Conservation (phyloP, 2,888 invertebrate genomes). For the Uropetala carovei region DNA sequence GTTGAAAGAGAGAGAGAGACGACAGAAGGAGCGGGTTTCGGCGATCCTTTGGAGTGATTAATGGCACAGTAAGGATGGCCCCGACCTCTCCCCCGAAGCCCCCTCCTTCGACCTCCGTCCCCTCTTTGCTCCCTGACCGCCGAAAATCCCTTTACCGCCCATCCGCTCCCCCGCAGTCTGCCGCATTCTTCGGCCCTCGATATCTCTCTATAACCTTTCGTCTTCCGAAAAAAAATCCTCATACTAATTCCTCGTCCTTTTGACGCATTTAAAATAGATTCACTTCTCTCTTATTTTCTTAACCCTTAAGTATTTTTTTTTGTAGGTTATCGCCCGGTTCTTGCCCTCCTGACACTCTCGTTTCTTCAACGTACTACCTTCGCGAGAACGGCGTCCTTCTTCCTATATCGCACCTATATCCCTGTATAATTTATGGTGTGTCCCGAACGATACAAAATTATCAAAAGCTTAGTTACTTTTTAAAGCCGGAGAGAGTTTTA, state of each 20-base stretch:
- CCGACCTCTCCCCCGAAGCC: background rate
- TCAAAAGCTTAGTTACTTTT: too few species aligned
- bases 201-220: constrained; percentile 35
- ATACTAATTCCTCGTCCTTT: constrained; percentile 7
- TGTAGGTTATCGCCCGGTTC: background rate
- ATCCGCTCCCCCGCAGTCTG: background rate
- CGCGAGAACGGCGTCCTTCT: too few species aligned
- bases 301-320: background rate
- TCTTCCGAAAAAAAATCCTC: constrained; percentile 31
- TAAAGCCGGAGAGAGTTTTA: too few species aligned
- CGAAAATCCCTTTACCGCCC: background rate
- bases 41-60: background rate
- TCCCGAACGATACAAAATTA: too few species aligned
- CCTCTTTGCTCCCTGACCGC: background rate
- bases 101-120: background rate
- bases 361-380: too few species aligned
- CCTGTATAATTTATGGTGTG: too few species aligned
- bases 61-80: background rate
- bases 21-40: background rate
- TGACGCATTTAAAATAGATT: background rate
- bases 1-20: background rate
- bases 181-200: constrained; percentile 11
- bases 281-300: background rate
- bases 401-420: too few species aligned
- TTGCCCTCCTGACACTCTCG: too few species aligned